phyloP scores from a whole-genome alignment of 2,797 vertebrate species.

The Bradypodion ventrale region DNA sequence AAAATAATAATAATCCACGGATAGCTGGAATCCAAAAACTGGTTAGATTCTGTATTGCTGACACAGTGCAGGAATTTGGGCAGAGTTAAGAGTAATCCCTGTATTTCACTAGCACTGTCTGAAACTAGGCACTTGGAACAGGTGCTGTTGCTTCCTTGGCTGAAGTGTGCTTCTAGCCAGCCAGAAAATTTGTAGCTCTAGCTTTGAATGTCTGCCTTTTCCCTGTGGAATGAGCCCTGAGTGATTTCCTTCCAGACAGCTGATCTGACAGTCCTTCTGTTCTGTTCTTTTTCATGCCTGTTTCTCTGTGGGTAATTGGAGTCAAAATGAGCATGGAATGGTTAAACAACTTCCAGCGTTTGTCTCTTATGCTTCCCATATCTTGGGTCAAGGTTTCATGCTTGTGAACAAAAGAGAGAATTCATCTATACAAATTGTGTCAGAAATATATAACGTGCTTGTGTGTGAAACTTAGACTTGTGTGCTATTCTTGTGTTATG shows the following conservation, averaged over 20 bases:
- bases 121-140: conserved; percentile 26
- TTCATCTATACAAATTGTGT: neutral
- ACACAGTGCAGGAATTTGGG: conserved; percentile 22
- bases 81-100: conserved; percentile 28
- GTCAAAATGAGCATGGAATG: conserved; percentile 22
- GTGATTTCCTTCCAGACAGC: conserved; percentile 27
- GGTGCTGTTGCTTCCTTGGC: conserved; percentile 35
- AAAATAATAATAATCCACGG: neutral
- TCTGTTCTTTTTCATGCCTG: conserved; percentile 23
- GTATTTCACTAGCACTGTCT: conserved; percentile 12
- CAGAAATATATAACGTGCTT: neutral
- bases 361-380: conserved; percentile 11
- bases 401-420: conserved; percentile 1
- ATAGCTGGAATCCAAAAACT: neutral
- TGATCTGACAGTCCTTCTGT: conserved; percentile 28
- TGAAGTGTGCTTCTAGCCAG: conserved; percentile 22
- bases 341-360: conserved; percentile 19
- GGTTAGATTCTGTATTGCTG: conserved; percentile 1
- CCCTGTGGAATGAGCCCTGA: conserved; percentile 34
- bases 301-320: conserved; percentile 36
- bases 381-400: conserved; percentile 29
- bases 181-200: conserved; percentile 29
- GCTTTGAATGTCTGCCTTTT: conserved; percentile 26
- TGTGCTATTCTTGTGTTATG: neutral
- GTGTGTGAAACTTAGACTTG: neutral